Evolutionary conservation across 2,113 vertebrate genomes (phyloP).

Genomic region (Nestor notabilis): DNA sequence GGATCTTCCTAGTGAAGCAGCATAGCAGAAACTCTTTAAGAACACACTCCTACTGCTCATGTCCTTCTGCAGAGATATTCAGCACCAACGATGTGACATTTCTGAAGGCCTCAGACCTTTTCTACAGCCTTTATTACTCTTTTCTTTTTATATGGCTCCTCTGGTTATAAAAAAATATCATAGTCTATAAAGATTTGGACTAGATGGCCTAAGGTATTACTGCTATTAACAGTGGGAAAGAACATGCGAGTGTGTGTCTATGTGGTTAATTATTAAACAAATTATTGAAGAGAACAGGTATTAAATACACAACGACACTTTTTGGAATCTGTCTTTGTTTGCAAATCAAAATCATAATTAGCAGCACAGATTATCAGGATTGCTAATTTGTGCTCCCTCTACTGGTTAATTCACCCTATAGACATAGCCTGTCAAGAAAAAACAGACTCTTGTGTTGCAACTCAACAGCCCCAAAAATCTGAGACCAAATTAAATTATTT

Average conservation of each 20-base stretch:
- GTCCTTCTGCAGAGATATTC: neutral
- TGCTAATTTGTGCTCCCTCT: slow-evolving; percentile 9
- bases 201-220: neutral
- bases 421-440: neutral
- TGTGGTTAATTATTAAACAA: neutral
- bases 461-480: neutral
- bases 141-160: neutral
- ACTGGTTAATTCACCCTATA: neutral
- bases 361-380: neutral
- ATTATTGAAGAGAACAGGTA: neutral
- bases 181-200: neutral
- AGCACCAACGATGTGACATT: neutral
- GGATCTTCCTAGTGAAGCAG: neutral
- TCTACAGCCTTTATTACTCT: neutral
- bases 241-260: neutral
- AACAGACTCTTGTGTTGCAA: neutral
- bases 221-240: neutral
- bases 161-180: neutral
- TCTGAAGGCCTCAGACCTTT: neutral
- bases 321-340: neutral
- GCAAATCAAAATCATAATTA: neutral
- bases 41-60: neutral
- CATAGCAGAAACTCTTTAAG: neutral
- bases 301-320: neutral
- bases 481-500: neutral